Percentiles rank a stretch among this genome's conserved stretches.
phyloP scores from a whole-genome alignment of 1,140 invertebrate species.

The Drosophila bocki region DNA sequence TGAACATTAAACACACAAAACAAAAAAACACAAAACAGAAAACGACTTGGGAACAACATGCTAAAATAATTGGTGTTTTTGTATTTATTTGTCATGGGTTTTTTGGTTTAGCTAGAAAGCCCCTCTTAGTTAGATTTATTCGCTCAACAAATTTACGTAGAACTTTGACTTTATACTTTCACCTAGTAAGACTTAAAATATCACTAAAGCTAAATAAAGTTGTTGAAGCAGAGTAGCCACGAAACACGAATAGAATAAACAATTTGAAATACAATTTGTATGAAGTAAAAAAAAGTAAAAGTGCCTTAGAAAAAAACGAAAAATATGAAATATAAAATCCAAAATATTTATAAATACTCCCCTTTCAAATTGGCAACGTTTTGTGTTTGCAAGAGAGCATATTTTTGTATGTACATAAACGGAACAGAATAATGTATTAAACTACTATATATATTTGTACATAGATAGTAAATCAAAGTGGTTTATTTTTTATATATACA shows the following conservation, averaged over 20 bases:
- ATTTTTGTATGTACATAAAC: slow-evolving; percentile 72
- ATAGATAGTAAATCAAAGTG: slow-evolving; percentile 43
- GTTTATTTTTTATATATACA: slow-evolving; percentile 27
- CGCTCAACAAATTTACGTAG: slow-evolving; percentile 53
- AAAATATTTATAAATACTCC: slow-evolving; percentile 34
- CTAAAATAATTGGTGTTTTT: slow-evolving; percentile 59
- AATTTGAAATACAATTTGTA: slow-evolving; percentile 54
- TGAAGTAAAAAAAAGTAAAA: slow-evolving; percentile 71
- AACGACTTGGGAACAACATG: slow-evolving; percentile 75
- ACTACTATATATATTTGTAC: slow-evolving; percentile 29
- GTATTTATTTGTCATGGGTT: slow-evolving; percentile 53
- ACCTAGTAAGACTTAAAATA: slow-evolving; percentile 41
- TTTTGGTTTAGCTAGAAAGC: slow-evolving; percentile 25
- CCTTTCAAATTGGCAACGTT: slow-evolving; percentile 33
- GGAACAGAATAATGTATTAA: slow-evolving; percentile 29
- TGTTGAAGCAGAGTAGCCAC: slow-evolving; percentile 46
- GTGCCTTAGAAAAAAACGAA: slow-evolving; percentile 71
- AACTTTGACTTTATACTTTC: slow-evolving; percentile 36
- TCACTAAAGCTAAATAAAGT: slow-evolving; percentile 47
- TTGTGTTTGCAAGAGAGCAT: slow-evolving; percentile 22
- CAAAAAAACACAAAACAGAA: slow-evolving; percentile 2
- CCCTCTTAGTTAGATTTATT: slow-evolving; percentile 40
- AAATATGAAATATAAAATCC: background rate
- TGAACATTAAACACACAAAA: slow-evolving; percentile 19
- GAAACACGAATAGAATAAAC: slow-evolving; percentile 43